A percentile compares a stretch with the other conserved stretches of the same genome.
Evolutionary conservation across 2,797 vertebrate genomes (phyloP).

Genomic region (Steatocranus sp.): DNA sequence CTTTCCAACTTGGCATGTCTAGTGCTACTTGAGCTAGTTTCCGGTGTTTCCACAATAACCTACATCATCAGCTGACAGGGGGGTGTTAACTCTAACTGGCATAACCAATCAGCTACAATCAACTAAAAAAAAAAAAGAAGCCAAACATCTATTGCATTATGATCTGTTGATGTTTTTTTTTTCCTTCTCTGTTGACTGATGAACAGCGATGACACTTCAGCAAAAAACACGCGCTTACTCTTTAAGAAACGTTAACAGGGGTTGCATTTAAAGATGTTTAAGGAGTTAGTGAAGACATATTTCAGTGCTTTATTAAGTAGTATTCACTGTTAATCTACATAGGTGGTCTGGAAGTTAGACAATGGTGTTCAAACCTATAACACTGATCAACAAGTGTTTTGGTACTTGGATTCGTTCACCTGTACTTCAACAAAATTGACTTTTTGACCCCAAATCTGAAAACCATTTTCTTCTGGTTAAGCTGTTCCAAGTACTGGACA

Average conservation of each 20-base stretch:
- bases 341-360: background rate
- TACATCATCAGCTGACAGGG: slow-evolving; percentile 2
- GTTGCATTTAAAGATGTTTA: background rate
- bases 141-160: background rate
- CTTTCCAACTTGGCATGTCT: background rate
- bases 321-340: background rate
- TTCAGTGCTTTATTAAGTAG: background rate
- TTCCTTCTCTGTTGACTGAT: background rate
- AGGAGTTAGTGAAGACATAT: background rate
- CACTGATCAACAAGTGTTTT: background rate
- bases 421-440: background rate
- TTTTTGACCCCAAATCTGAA: background rate
- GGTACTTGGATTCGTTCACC: background rate
- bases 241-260: background rate
- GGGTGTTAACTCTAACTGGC: slow-evolving; percentile 20
- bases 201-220: background rate
- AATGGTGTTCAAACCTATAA: background rate
- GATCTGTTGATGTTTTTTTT: background rate
- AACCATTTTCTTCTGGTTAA: background rate
- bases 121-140: background rate
- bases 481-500: background rate
- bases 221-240: background rate
- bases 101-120: background rate
- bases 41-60: slow-evolving; percentile 32
- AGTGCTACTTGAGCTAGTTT: slow-evolving; percentile 27